Base-by-base conservation (phyloP, 1,140 invertebrate genomes). In the Lasioglossum albipes region DNA sequence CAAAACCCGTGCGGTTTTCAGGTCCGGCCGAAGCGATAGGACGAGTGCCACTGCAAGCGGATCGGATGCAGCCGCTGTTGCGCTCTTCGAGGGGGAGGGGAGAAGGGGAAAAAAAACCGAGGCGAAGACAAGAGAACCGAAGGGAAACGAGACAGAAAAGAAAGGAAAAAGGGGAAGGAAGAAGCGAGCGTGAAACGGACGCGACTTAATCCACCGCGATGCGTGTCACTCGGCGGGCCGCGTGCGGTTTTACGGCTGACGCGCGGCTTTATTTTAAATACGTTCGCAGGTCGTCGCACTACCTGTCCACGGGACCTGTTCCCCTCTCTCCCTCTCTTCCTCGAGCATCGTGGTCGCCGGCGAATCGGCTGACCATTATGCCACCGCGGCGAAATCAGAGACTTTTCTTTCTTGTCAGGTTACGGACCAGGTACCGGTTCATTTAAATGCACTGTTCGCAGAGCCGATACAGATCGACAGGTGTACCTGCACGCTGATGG, bases 181-280 rank as follows among this genome's bases (percentile, higher is more conserved):
- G 49, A 12, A 41, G 7, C 73, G 73, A 72, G 64, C 52, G 75
- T 69, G 81, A 87, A 84, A 82, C 71, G 74, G 72, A 80, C 84
- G 75, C 79, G 77, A 77, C 81, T 86, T 85, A 75, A 83, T 86
- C 75, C 80, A 86, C 61, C 80, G 80, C 79, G 80, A 77, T 81
- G 78, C 82, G 61, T 77, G 83, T 85, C 83, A 82, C 83, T 68
- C 71, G 82, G 20, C 66, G 78, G 70, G 59, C 27, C 52, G 42
- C 22, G 67, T 84, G 78, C 84, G 83, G 83, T 84, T 85, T 85
- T 77, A 84, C 78, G 64, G 67, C 62, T 41, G 84, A 84, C 84
- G 71, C 68, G 64, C 52, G 77, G 80, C 68, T 76, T 84, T 84
- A 76, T 84, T 85, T 84, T 80, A 84, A 80, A 84, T 79, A 45